Conservation (phyloP, 92 coral and sea anemone genomes). For the Diadumene lineata region DNA sequence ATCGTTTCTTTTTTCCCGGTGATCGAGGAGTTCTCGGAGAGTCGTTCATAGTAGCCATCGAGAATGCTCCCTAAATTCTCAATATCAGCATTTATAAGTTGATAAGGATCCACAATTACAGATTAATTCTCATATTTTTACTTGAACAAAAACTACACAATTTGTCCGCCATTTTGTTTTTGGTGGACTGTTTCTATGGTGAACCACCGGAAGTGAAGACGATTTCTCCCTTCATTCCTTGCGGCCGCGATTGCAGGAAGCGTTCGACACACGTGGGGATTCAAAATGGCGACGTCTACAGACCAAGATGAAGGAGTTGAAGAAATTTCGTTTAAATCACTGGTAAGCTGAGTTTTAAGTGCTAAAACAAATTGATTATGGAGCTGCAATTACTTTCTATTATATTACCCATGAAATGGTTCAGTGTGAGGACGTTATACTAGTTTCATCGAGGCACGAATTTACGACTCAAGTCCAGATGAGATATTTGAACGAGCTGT, state of each 20-base stretch:
- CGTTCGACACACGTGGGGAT: background rate
- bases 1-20: background rate
- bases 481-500: no score
- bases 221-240: slow-evolving; percentile 56
- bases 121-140: background rate
- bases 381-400: no score
- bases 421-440: no score
- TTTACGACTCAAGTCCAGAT: no score
- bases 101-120: background rate
- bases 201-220: slow-evolving; percentile 25
- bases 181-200: slow-evolving; percentile 22
- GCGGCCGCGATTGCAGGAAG: slow-evolving; percentile 28
- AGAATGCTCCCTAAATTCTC: background rate
- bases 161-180: slow-evolving; percentile 56
- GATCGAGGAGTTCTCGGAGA: slow-evolving; percentile 23
- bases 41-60: background rate
- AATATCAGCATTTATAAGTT: background rate
- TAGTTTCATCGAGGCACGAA: no score
- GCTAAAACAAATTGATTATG: background rate
- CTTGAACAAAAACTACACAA: background rate
- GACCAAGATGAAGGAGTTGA: slow-evolving; percentile 29
- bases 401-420: no score
- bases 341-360: slow-evolving; percentile 43
- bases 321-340: slow-evolving; percentile 70
- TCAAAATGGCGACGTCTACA: slow-evolving; percentile 75